Conservation (phyloP, 2,113 vertebrate genomes). For the Embiotoca jacksoni region DNA sequence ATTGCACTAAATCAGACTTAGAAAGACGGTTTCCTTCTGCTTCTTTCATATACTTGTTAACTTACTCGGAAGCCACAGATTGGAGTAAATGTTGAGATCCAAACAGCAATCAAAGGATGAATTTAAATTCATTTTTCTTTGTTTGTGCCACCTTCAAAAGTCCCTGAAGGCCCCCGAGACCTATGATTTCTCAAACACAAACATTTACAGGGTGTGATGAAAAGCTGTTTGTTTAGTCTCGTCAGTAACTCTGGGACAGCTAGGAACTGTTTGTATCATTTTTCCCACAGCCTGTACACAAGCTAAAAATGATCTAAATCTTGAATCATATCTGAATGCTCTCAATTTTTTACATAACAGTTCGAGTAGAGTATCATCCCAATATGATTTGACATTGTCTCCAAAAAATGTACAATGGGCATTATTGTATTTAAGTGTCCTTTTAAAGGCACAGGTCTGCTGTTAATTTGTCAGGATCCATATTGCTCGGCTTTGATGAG, state of each 20-base stretch:
- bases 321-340: no score
- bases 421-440: background rate
- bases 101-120: background rate
- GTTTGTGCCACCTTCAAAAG: background rate
- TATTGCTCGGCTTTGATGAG: constrained; percentile 26
- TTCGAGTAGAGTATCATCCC: background rate
- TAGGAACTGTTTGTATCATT: constrained; percentile 31
- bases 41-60: background rate
- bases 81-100: background rate
- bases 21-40: background rate
- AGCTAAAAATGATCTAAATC: constrained; percentile 24
- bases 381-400: background rate
- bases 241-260: constrained; percentile 28
- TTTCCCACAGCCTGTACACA: constrained; percentile 6
- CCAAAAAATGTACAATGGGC: background rate
- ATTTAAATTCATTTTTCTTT: background rate
- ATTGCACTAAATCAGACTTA: background rate
- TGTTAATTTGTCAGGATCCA: constrained; percentile 6
- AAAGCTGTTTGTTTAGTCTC: constrained; percentile 55
- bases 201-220: constrained; percentile 48
- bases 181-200: constrained; percentile 39
- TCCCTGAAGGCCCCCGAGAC: background rate
- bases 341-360: no score
- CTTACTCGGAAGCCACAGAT: background rate
- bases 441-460: background rate